These are phyloP conservation scores for Cotesia glomerata DNA, from an alignment of 1,140 invertebrate genomes.

Conservation along the genomic window DNA sequence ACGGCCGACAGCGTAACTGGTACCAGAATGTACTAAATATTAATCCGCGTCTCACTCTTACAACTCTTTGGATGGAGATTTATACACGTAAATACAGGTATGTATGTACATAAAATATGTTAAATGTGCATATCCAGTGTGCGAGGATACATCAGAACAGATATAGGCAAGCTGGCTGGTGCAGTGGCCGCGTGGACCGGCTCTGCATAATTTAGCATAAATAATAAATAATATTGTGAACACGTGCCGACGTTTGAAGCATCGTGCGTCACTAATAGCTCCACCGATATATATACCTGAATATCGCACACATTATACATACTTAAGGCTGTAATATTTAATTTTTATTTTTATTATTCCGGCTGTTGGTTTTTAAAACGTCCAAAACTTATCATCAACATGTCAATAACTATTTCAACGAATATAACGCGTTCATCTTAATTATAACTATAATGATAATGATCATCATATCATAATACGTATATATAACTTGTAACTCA, in stretches of 20 bases:
- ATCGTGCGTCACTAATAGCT: constrained; percentile 36
- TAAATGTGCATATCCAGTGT: not conserved
- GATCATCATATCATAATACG: too few relatives aligned
- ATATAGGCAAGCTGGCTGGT: constrained; percentile 22
- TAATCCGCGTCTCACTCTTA: not conserved
- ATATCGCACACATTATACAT: constrained; percentile 1
- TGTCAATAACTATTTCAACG: too few relatives aligned
- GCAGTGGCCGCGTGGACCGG: constrained; percentile 25
- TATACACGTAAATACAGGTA: not conserved
- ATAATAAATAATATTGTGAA: constrained; percentile 44
- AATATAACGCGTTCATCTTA: too few relatives aligned
- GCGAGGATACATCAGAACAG: constrained; percentile 15
- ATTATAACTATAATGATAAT: too few relatives aligned
- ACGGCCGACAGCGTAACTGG: constrained; percentile 21
- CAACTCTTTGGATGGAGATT: constrained; percentile 1
- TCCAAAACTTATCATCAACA: too few relatives aligned
- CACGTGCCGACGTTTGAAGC: constrained; percentile 37
- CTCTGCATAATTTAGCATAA: constrained; percentile 43
- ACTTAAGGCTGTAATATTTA: not conserved
- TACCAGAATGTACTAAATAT: not conserved
- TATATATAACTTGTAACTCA: too few relatives aligned
- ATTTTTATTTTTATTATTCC: not conserved
- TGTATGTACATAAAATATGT: not conserved
- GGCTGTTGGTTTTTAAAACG: not conserved
- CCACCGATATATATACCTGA: constrained; percentile 8